Evolutionary conservation across 2,113 vertebrate genomes (phyloP).

Genomic region (Ceyx melanurus): DNA sequence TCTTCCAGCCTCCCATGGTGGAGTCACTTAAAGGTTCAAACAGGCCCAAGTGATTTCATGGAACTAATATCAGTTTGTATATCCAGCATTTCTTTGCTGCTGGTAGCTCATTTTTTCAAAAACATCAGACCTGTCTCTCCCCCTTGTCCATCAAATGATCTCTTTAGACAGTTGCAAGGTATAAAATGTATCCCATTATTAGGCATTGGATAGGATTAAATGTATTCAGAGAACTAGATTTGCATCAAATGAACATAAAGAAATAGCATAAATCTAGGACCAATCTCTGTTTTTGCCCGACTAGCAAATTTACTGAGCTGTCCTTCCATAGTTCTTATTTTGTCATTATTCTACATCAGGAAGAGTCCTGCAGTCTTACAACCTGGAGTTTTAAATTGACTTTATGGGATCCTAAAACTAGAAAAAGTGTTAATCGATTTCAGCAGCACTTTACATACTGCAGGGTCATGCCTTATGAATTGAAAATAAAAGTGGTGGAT

Average conservation of each 20-base stretch:
- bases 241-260: conserved; percentile 38
- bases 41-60: not conserved
- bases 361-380: not conserved
- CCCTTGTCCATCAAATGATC: not conserved
- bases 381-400: not conserved
- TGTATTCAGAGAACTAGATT: conserved; percentile 50
- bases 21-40: not conserved
- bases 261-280: conserved; percentile 2
- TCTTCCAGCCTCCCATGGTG: rapidly evolving
- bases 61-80: not conserved
- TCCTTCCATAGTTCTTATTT: conserved; percentile 48
- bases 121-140: not conserved
- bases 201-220: conserved; percentile 10
- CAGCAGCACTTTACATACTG: not conserved
- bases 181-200: not conserved
- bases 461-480: not conserved
- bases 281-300: not conserved
- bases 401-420: not conserved
- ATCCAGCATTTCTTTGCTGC: not conserved
- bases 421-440: not conserved
- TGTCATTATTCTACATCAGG: not conserved
- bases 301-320: conserved; percentile 18
- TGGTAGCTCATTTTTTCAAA: not conserved
- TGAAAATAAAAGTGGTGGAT: not conserved
- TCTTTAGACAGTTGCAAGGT: not conserved